Conservation (phyloP, 1,140 invertebrate species). For the Octopus sinensis region DNA sequence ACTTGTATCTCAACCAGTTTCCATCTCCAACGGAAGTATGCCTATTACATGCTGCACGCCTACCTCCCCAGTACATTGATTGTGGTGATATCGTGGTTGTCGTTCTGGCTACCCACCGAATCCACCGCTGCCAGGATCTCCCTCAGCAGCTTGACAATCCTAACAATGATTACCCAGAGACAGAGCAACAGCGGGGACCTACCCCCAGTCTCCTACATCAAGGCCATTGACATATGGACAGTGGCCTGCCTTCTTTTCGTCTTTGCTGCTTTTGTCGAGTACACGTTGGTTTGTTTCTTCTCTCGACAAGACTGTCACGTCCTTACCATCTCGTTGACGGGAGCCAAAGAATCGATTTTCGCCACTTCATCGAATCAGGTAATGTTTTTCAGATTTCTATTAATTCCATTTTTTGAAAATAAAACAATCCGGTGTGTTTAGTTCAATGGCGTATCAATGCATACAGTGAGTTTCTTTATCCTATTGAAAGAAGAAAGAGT, state of each 20-base stretch:
- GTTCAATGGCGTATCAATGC: too few species aligned
- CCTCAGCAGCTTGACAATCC: conserved; percentile 59
- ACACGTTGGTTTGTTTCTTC: conserved; percentile 68
- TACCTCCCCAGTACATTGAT: conserved; percentile 32
- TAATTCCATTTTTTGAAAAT: background rate
- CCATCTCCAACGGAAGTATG: conserved; percentile 26
- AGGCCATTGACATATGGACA: conserved; percentile 87
- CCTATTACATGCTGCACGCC: conserved; percentile 32
- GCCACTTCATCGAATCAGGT: background rate
- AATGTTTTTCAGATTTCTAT: background rate
- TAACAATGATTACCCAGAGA: conserved; percentile 32
- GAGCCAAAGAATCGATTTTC: conserved; percentile 4
- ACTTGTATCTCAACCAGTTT: conserved; percentile 28
- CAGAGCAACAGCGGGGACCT: conserved; percentile 19
- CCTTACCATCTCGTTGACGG: conserved; percentile 12
- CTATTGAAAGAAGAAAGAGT: too few species aligned
- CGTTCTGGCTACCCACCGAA: conserved; percentile 74
- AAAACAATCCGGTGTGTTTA: background rate
- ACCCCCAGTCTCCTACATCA: conserved; percentile 63
- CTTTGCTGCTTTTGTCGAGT: conserved; percentile 78
- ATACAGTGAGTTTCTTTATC: too few species aligned
- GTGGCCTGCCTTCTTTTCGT: conserved; percentile 83
- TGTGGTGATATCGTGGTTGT: conserved; percentile 50
- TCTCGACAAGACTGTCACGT: conserved; percentile 19
- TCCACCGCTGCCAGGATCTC: conserved; percentile 26